Conservation (phyloP, 2,888 invertebrate genomes). For the Trichogramma dendrolimi region DNA sequence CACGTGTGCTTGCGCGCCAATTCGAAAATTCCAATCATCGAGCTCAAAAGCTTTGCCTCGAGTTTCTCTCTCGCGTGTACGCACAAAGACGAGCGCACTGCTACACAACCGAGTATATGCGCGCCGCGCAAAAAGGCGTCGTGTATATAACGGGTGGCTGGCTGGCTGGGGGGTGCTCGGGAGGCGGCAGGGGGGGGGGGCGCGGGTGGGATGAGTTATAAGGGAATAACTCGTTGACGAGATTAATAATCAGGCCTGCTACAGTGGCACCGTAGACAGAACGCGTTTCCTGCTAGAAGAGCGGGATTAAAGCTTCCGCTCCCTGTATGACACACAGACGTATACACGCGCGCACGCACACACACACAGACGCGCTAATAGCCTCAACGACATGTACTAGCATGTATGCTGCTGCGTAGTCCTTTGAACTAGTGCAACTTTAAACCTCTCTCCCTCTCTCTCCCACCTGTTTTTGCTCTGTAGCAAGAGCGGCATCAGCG, state of each 20-base stretch:
- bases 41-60: no score
- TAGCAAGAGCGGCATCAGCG: no score
- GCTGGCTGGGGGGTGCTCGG: neutral
- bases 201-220: slow-evolving; percentile 29
- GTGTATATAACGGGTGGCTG: no score
- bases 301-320: slow-evolving; percentile 44
- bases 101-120: no score
- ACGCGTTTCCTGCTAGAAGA: no score
- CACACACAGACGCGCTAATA: slow-evolving; percentile 35
- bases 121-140: no score
- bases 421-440: slow-evolving; percentile 36
- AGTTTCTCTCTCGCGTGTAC: no score
- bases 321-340: slow-evolving; percentile 31
- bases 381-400: slow-evolving; percentile 35
- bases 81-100: no score
- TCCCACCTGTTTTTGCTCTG: neutral
- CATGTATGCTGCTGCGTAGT: slow-evolving; percentile 20
- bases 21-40: no score
- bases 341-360: slow-evolving; percentile 27
- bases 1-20: no score
- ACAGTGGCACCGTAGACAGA: slow-evolving; percentile 27
- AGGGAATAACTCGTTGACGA: slow-evolving; percentile 50
- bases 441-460: neutral
- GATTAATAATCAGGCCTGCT: slow-evolving; percentile 49
- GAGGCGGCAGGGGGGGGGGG: slow-evolving; percentile 11